phyloP scores from a whole-genome alignment of 2,113 vertebrate genomes.

The Alethe diademata region DNA sequence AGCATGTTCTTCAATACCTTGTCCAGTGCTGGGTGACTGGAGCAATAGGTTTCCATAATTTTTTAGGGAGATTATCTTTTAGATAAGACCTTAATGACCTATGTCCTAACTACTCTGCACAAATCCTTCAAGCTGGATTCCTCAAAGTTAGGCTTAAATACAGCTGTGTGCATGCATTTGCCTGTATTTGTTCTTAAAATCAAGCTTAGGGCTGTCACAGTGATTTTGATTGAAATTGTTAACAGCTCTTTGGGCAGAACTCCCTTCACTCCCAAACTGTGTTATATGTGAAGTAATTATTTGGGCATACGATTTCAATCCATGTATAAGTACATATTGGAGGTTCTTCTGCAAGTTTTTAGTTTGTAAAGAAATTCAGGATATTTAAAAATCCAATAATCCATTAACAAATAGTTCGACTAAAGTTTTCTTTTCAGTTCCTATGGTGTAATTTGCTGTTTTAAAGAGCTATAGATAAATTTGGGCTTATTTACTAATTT shows the following conservation, averaged over 20 bases:
- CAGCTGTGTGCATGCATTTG: constrained; percentile 48
- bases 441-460: not conserved
- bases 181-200: constrained; percentile 12
- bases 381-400: not conserved
- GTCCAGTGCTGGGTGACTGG: constrained; percentile 32
- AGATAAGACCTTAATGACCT: constrained; percentile 45
- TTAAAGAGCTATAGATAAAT: not conserved
- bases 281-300: not conserved
- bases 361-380: not conserved
- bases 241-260: not conserved
- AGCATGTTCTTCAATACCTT: constrained; percentile 53
- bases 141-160: constrained; percentile 40
- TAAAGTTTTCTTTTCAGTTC: not conserved
- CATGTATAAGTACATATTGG: fast-evolving
- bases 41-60: constrained; percentile 44
- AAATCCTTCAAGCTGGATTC: constrained; percentile 33
- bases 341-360: not conserved
- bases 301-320: not conserved
- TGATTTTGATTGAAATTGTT: not conserved
- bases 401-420: not conserved
- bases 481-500: not conserved
- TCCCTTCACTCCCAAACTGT: not conserved
- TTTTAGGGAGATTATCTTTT: constrained; percentile 67
- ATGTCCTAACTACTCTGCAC: constrained; percentile 26
- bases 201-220: not conserved